Base-by-base conservation (phyloP, 2,888 invertebrate genomes). In the Cryptus viduatorius region DNA sequence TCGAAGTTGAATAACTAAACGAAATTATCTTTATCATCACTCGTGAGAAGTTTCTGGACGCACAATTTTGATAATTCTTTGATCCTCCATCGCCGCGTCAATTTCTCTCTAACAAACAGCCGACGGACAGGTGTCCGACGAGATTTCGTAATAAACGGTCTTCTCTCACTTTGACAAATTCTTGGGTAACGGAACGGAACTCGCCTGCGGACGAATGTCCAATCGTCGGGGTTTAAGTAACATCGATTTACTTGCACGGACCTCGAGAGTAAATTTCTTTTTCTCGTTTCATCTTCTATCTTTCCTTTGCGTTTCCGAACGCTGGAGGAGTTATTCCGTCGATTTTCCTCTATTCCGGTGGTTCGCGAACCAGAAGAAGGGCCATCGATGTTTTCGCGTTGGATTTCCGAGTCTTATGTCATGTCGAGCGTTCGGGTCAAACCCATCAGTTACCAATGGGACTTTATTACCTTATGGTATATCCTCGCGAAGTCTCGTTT, bases 401-500 rank as follows among this genome's bases (percentile, higher is more conserved):
- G 61, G 16, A 73, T 24, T 61, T 59, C n/a, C 59, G 73, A 61
- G 59, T 73, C 29, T 46, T 29, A 14, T 4, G 46, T 73, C 73
- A 73, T 14, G 73, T 73, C 61, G 24, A 16, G 16, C 8, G 44
- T 61, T 16, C 37, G 61, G 61, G 73, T 44, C 44, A 73, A 46
- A 61, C 46, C 46, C 73, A 73, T 73, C 29, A 14, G 19, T 73
- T 61, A 73, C 46, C 61, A 61, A 46, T 29, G 73, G 24, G 46
- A 46, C 29, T 46, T 44, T 29, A 44, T 46, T 61, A 56, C 56
- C 42, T 7, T n/a, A 24, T 3, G 24, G 61, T 56, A 24, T 46
- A 48, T 61, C 73, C 29, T 46, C 73, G 16, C n/a, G 31, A 61
- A 24, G 73, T 46, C 16, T 44, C 59, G 29, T 56, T 24, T 44